Conservation (phyloP, 2,797 vertebrate species). For the Cirrhinus molitorella region DNA sequence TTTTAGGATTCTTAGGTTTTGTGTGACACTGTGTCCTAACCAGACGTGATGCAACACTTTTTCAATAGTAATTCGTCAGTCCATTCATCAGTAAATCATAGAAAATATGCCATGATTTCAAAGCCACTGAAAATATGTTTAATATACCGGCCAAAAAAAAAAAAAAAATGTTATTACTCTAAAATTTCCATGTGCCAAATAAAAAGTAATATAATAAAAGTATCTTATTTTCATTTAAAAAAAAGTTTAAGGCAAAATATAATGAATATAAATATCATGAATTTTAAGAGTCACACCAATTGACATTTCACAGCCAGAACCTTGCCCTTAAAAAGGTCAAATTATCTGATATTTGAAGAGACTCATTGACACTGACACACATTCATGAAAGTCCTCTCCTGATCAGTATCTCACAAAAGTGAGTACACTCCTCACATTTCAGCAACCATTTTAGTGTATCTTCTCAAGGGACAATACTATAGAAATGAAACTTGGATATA, state of each 20-base stretch:
- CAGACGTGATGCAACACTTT: not conserved
- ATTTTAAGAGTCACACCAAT: not conserved
- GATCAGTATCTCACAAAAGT: too few species aligned
- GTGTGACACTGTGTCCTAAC: not conserved
- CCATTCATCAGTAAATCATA: not conserved
- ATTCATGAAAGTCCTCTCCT: not conserved
- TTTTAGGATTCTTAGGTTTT: not conserved
- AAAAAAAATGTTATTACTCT: not conserved
- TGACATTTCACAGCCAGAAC: not conserved
- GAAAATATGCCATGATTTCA: not conserved
- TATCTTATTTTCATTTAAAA: too few species aligned
- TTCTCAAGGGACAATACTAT: too few species aligned
- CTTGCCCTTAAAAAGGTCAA: not conserved
- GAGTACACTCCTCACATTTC: too few species aligned
- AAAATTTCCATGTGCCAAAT: slow-evolving; percentile 1
- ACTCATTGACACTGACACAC: not conserved
- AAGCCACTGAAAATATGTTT: not conserved
- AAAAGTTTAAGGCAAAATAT: not conserved
- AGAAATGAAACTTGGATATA: too few species aligned
- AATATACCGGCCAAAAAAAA: not conserved
- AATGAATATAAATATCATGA: too few species aligned
- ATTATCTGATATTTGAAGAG: not conserved
- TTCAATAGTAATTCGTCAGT: not conserved
- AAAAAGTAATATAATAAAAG: not conserved
- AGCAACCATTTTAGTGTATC: too few species aligned